Conservation (phyloP, 2,797 vertebrate species). For the Thaleichthys pacificus region DNA sequence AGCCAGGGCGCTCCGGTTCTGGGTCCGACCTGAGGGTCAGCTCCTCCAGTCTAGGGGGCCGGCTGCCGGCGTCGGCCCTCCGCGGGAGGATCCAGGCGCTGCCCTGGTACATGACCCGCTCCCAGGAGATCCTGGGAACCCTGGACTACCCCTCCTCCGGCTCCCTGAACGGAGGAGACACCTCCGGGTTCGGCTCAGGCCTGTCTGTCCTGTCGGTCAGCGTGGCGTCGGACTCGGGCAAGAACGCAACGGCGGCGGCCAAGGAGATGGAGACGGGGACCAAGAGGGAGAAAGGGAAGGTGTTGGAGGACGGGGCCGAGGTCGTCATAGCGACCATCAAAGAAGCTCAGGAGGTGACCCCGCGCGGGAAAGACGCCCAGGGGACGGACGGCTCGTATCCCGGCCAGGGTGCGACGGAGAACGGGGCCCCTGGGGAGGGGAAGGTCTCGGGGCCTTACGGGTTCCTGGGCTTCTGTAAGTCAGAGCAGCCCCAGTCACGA, state of each 20-base stretch:
- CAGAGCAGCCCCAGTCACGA: constrained; percentile 78
- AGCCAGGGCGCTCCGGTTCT: constrained; percentile 63
- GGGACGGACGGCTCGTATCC: constrained; percentile 61
- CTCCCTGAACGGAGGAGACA: constrained; percentile 72
- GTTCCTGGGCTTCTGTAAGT: constrained; percentile 52
- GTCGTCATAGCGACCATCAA: constrained; percentile 76
- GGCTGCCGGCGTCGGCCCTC: constrained; percentile 76
- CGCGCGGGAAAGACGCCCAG: constrained; percentile 63
- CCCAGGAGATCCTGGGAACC: constrained; percentile 79
- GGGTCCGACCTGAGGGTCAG: constrained; percentile 63
- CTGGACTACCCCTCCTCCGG: constrained; percentile 72
- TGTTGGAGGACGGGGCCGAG: constrained; percentile 74
- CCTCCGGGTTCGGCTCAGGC: constrained; percentile 73
- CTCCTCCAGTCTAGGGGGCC: constrained; percentile 68
- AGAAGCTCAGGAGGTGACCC: constrained; percentile 72
- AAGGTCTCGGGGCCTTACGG: constrained; percentile 52
- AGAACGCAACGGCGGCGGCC: constrained; percentile 66
- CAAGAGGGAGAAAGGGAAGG: constrained; percentile 58
- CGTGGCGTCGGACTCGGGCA: constrained; percentile 70
- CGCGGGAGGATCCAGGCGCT: constrained; percentile 80
- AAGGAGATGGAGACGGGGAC: constrained; percentile 62
- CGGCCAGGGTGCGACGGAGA: constrained; percentile 63
- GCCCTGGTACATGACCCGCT: constrained; percentile 83
- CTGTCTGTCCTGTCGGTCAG: constrained; percentile 68
- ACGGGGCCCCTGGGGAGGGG: constrained; percentile 42